Base-by-base conservation (phyloP, 1,140 invertebrate genomes). In the Adoxophyes honmai region DNA sequence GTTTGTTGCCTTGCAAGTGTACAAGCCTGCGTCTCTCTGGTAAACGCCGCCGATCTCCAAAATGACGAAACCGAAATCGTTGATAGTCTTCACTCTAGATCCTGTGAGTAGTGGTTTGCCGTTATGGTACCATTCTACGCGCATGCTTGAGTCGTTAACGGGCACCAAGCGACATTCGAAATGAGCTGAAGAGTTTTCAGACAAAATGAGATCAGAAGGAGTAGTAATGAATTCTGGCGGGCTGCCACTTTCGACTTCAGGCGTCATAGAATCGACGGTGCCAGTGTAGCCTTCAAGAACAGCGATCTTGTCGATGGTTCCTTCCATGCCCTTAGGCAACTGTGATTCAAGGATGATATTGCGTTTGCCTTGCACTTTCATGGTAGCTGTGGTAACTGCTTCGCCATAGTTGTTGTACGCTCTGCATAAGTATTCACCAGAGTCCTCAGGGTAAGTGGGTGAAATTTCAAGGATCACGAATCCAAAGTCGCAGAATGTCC, bases 71-170 rank as follows among this genome's bases (percentile, higher is more conserved):
- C 97, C 97, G 88, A 98, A 98, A 75, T 98, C 96, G 68, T 96
- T 96, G 57, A 97, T 97, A 0, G 95, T 97, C 78, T 97, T 97
- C 55, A 97, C 94, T 81, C 96, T 92, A 6, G 95, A 96, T 44
- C 96, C 96, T 60, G 95, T 93, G 70, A 94, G 93, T 39, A 98
- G 89, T 7, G 96, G 92, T 89, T 98, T 97, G 33, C 97, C 97
- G 83, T 99, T 98, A 68, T 98, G 97, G 92, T 94, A 98, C 97
- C 97, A 99, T 88, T 98, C 97, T 10, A 99, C 96, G 64, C 94
- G 92, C 94, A 98, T 95, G 57, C 94, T 96, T 0, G 96, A 95
- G 89, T 98, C 97, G 70, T 96, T 96, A 6, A 97, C 92, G n/a
- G 97, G 97, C 55, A 93, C 93, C 14, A 98, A 86, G 36, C 95